phyloP scores from a whole-genome alignment of 2,797 vertebrate species.

The Cossypha caffra region DNA sequence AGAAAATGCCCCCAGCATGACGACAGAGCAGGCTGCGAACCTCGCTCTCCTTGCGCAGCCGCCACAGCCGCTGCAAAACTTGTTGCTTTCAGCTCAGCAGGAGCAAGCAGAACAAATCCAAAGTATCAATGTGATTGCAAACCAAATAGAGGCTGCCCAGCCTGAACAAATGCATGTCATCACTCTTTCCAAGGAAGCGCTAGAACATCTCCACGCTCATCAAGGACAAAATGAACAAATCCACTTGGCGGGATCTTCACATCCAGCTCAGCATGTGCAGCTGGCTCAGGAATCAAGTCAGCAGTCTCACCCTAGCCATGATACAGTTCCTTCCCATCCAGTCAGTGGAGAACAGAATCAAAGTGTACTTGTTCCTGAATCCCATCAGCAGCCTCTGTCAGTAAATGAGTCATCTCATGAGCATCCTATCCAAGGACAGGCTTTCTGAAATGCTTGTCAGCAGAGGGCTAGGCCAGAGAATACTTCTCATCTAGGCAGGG shows the following conservation, averaged over 20 bases:
- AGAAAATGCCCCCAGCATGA: slow-evolving; percentile 68
- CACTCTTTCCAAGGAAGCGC: slow-evolving; percentile 90
- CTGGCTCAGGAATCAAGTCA: slow-evolving; percentile 71
- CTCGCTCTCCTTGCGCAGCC: slow-evolving; percentile 86
- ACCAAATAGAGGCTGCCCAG: slow-evolving; percentile 77
- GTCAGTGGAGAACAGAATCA: slow-evolving; percentile 76
- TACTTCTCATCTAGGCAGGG: background rate
- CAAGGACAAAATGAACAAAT: slow-evolving; percentile 76
- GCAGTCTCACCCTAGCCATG: slow-evolving; percentile 71
- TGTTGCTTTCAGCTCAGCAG: slow-evolving; percentile 84
- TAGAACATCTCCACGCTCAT: slow-evolving; percentile 88
- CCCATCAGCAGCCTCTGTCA: slow-evolving; percentile 77
- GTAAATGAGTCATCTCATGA: slow-evolving; percentile 79
- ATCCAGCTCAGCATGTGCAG: slow-evolving; percentile 77
- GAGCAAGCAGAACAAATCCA: slow-evolving; percentile 81
- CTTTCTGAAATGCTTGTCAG: slow-evolving; percentile 79
- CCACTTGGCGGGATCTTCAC: slow-evolving; percentile 45
- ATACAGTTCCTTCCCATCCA: slow-evolving; percentile 60
- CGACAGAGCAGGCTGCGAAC: slow-evolving; percentile 71
- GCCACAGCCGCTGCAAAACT: slow-evolving; percentile 81
- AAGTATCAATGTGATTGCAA: slow-evolving; percentile 80
- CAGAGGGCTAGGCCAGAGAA: background rate
- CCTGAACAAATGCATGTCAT: slow-evolving; percentile 92
- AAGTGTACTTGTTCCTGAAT: slow-evolving; percentile 75
- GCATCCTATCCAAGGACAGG: slow-evolving; percentile 79